A percentile compares a stretch with the other conserved stretches of the same genome.
Conservation (phyloP, 2,797 vertebrate species). For the Lepilemur ruficaudatus region DNA sequence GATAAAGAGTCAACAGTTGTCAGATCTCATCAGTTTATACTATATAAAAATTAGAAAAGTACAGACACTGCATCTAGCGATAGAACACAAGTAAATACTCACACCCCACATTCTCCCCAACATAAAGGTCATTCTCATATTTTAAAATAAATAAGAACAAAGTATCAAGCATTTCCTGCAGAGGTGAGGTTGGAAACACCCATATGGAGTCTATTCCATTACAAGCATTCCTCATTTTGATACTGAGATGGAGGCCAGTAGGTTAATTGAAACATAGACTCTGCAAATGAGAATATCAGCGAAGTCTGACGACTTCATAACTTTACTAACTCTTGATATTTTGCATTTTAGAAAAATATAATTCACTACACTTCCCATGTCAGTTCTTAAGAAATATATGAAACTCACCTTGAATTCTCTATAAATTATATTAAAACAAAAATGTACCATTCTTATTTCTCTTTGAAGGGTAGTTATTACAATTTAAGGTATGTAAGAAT, state of each 20-base stretch:
- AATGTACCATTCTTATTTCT: not conserved
- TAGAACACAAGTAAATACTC: not conserved
- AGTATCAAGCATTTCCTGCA: not conserved
- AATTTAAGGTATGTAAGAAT: not conserved
- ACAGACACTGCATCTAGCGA: not conserved
- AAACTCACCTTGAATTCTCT: not conserved
- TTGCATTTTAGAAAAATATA: slow-evolving; percentile 33
- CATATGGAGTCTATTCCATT: not conserved
- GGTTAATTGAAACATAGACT: slow-evolving; percentile 65
- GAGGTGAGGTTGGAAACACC: not conserved
- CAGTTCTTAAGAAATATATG: slow-evolving; percentile 11
- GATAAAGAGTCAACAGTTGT: not conserved
- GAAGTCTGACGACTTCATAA: slow-evolving; percentile 20
- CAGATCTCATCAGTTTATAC: not conserved
- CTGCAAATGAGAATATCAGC: slow-evolving; percentile 47
- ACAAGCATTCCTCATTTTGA: slow-evolving; percentile 28
- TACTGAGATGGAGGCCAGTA: slow-evolving; percentile 21
- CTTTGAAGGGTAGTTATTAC: not conserved
- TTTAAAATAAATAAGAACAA: slow-evolving; percentile 50
- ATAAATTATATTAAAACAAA: not conserved
- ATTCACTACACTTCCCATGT: not conserved
- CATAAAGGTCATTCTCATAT: not conserved
- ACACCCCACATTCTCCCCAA: not conserved
- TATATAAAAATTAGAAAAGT: not conserved
- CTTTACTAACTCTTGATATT: slow-evolving; percentile 59